Conservation (phyloP, 2,797 vertebrate genomes). For the Antrozous pallidus region DNA sequence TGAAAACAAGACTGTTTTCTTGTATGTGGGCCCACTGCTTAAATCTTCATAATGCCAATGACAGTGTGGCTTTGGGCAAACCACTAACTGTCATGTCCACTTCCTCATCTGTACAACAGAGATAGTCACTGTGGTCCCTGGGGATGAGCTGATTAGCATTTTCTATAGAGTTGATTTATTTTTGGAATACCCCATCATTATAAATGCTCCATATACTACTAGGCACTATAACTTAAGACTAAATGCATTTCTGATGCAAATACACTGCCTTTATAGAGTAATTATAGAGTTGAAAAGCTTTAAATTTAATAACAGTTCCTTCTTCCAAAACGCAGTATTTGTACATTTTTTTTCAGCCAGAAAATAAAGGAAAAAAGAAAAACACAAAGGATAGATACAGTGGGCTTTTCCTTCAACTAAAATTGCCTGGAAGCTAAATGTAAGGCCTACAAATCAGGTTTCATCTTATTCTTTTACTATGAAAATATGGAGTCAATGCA, state of each 20-base stretch:
- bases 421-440: background rate
- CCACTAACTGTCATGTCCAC: conserved; percentile 51
- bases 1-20: conserved; percentile 49
- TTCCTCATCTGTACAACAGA: conserved; percentile 51
- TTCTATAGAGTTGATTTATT: conserved; percentile 55
- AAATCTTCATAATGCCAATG: conserved; percentile 3
- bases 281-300: conserved; percentile 61
- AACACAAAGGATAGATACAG: background rate
- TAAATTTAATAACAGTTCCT: conserved; percentile 23
- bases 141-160: conserved; percentile 47
- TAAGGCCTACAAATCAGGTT: background rate
- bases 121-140: background rate
- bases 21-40: background rate
- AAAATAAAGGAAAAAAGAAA: conserved; percentile 17
- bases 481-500: background rate
- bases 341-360: background rate
- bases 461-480: background rate
- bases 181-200: conserved; percentile 40
- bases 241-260: conserved; percentile 31
- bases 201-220: background rate
- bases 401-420: background rate
- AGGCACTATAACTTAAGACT: background rate
- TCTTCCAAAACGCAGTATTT: conserved; percentile 32
- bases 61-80: conserved; percentile 62
- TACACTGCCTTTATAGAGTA: conserved; percentile 32